Percentiles rank a stretch among this genome's conserved stretches.
phyloP scores from a whole-genome alignment of 2,113 vertebrate species.

The Dolichallabes microphthalmus region DNA sequence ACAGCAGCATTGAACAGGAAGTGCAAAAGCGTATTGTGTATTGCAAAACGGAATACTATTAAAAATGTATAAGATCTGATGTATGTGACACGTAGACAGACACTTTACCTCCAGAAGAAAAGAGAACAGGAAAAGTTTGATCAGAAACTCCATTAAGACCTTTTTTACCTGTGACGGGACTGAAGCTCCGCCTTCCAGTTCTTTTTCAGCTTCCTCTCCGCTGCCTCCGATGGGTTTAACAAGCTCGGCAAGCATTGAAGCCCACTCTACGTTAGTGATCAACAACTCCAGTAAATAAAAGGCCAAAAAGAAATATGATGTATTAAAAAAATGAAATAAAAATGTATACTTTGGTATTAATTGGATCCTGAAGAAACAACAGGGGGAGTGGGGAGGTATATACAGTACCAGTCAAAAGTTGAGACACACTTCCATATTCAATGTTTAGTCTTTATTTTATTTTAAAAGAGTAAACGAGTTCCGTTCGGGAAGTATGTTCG shows the following conservation, averaged over 20 bases:
- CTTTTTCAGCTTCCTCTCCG: constrained; percentile 71
- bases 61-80: background rate
- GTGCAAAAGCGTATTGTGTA: background rate
- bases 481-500: no score
- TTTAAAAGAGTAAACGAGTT: no score
- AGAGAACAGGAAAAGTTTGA: constrained; percentile 7
- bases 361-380: no score
- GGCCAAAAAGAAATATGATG: background rate
- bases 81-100: constrained; percentile 16
- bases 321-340: background rate
- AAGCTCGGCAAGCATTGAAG: constrained; percentile 74
- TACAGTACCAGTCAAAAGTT: no score
- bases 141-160: constrained; percentile 11
- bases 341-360: background rate
- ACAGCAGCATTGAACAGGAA: background rate
- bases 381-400: no score
- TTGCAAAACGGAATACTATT: background rate
- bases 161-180: constrained; percentile 80
- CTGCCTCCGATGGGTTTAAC: constrained; percentile 73
- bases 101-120: constrained; percentile 26
- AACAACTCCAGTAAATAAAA: constrained; percentile 8
- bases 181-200: constrained; percentile 77
- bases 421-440: no score
- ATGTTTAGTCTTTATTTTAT: no score
- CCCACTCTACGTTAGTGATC: constrained; percentile 79